Evolutionary conservation across 2,113 vertebrate genomes (phyloP).

Genomic region (Anarrhichthys ocellatus): DNA sequence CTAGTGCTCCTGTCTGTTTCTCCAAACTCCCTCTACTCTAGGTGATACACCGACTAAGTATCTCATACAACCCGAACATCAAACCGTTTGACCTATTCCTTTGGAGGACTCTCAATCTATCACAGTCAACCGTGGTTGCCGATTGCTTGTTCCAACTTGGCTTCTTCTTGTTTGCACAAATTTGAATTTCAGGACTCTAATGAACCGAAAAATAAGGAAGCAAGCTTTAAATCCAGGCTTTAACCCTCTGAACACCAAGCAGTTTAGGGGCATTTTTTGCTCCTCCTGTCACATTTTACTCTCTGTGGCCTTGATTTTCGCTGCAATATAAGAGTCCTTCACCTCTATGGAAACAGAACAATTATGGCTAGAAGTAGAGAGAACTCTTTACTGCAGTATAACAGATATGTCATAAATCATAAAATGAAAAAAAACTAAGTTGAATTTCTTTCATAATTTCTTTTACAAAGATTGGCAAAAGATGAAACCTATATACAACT

Average conservation of each 20-base stretch:
- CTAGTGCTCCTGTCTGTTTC: no score
- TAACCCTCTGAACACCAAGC: background rate
- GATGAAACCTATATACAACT: background rate
- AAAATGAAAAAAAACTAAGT: no score
- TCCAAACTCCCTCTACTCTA: background rate
- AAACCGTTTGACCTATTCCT: background rate
- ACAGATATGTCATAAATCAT: background rate
- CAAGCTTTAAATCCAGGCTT: background rate
- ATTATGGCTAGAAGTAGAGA: background rate
- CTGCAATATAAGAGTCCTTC: background rate
- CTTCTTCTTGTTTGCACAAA: background rate
- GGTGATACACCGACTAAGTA: background rate
- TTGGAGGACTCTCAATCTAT: background rate
- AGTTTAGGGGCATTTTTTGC: background rate
- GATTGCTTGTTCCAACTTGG: background rate
- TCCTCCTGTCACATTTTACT: background rate
- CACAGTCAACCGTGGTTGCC: background rate
- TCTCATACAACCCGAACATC: background rate
- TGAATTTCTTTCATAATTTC: background rate
- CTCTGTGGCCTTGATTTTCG: background rate
- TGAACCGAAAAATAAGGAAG: background rate
- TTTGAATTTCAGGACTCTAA: background rate
- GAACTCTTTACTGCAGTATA: background rate
- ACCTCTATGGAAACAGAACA: background rate
- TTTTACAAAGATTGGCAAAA: background rate